Evolutionary conservation across 2,797 vertebrate genomes (phyloP).

Genomic region (Columba guinea): DNA sequence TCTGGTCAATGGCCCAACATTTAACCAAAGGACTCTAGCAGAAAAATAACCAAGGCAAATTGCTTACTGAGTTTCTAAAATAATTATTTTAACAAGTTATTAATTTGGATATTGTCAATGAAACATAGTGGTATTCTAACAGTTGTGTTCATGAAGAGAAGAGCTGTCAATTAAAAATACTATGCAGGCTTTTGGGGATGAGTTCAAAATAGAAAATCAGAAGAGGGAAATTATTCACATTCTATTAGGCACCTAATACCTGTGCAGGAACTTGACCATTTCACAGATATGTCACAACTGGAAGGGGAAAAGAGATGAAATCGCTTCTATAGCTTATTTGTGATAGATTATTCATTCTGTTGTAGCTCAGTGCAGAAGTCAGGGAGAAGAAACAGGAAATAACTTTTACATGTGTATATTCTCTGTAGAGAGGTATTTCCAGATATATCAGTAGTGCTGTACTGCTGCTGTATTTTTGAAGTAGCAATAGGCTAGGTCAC

Average conservation of each 20-base stretch:
- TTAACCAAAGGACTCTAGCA: not conserved
- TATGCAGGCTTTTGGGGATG: not conserved
- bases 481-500: not conserved
- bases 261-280: not conserved
- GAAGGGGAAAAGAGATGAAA: not conserved
- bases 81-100: not conserved
- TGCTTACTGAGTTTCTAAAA: not conserved
- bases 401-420: not conserved
- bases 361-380: not conserved
- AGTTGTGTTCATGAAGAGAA: not conserved
- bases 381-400: not conserved
- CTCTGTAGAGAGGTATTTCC: not conserved
- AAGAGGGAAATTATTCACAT: not conserved
- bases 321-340: not conserved
- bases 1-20: not conserved
- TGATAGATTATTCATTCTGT: not conserved
- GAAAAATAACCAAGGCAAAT: not conserved
- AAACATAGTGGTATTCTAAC: not conserved
- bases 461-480: not conserved
- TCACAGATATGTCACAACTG: not conserved
- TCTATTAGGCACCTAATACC: not conserved
- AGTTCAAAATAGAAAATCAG: not conserved
- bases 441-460: not conserved
- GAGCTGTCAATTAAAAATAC: not conserved
- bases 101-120: not conserved